Conservation (phyloP, 2,113 vertebrate species). For the Puffinus mauretanicus region DNA sequence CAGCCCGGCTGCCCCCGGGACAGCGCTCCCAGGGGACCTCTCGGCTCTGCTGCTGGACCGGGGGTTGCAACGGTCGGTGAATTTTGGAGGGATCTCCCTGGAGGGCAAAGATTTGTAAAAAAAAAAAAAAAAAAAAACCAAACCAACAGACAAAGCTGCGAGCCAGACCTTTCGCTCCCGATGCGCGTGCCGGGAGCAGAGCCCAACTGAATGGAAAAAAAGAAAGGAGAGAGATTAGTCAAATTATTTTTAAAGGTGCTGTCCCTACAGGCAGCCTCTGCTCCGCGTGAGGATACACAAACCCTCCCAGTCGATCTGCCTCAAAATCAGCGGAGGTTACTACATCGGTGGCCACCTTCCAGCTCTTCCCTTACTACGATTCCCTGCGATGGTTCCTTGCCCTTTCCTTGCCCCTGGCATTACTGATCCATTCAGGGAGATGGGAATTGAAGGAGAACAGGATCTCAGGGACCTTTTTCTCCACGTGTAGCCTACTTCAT, state of each 20-base stretch:
- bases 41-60: neutral
- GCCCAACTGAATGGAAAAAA: neutral
- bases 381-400: neutral
- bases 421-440: neutral
- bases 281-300: neutral
- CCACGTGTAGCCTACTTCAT: neutral
- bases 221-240: neutral
- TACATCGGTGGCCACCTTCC: neutral
- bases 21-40: neutral
- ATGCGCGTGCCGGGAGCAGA: neutral
- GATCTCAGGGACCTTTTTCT: neutral
- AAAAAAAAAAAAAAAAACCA: neutral
- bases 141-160: neutral
- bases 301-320: neutral
- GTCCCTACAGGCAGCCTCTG: neutral
- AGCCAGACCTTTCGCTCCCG: neutral
- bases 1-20: fast-evolving
- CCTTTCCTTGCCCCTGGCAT: neutral
- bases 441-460: neutral
- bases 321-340: neutral
- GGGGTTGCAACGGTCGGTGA: fast-evolving
- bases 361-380: neutral
- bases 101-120: neutral
- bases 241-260: neutral
- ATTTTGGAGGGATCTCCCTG: neutral